A percentile compares a stretch with the other conserved stretches of the same genome.
phyloP scores from a whole-genome alignment of 2,797 vertebrate genomes.

The Clarias fuscus region DNA sequence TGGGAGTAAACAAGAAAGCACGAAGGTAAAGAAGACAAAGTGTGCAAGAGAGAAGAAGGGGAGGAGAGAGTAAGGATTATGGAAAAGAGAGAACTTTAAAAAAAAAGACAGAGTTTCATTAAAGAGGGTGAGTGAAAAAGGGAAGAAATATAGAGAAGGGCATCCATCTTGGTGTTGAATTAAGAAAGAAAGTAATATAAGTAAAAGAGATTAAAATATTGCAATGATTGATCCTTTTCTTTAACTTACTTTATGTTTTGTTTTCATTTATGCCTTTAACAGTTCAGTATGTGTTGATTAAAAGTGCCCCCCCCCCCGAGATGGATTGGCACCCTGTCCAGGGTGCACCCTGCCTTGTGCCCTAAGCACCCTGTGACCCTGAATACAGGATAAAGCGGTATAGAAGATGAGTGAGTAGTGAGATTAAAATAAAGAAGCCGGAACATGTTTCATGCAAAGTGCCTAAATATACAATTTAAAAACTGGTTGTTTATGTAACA shows the following conservation, averaged over 20 bases:
- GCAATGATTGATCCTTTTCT: neutral
- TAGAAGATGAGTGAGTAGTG: too few relatives aligned
- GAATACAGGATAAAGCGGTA: too few relatives aligned
- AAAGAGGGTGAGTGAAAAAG: neutral
- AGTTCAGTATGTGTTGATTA: neutral
- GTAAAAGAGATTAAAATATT: neutral
- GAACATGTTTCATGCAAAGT: too few relatives aligned
- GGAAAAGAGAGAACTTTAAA: neutral
- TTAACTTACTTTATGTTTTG: neutral
- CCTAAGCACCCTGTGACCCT: too few relatives aligned
- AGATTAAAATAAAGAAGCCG: too few relatives aligned
- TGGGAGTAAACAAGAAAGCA: neutral
- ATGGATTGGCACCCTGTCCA: too few relatives aligned
- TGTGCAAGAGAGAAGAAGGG: neutral
- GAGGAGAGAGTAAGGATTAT: neutral
- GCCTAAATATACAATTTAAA: too few relatives aligned
- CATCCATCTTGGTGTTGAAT: neutral
- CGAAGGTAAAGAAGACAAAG: neutral
- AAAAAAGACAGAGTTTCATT: neutral
- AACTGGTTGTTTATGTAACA: too few relatives aligned
- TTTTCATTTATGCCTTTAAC: neutral
- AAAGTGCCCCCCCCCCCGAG: too few relatives aligned
- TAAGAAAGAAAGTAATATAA: neutral
- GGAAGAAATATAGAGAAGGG: neutral
- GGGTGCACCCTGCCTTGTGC: too few relatives aligned